Percentiles rank a stretch among this genome's conserved stretches.
Evolutionary conservation across 2,797 vertebrate genomes (phyloP).

Genomic region (Coilia nasus): DNA sequence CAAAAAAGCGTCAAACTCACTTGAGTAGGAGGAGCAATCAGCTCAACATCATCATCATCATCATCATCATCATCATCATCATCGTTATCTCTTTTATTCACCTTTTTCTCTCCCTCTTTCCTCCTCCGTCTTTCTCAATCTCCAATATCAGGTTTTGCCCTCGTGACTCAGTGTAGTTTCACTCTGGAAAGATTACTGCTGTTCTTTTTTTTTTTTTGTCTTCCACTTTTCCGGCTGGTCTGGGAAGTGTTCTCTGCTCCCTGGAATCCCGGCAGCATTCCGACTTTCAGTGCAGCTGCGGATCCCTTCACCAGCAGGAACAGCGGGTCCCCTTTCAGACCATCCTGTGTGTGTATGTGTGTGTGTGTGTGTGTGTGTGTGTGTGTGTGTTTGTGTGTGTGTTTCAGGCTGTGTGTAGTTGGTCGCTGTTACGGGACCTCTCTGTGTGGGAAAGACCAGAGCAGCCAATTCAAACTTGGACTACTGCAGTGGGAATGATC

Average conservation of each 20-base stretch:
- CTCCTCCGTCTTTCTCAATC: too few species aligned
- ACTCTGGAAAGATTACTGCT: constrained; percentile 8
- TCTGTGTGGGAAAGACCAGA: constrained; percentile 11
- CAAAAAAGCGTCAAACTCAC: too few species aligned
- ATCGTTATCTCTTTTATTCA: too few species aligned
- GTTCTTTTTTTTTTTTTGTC: background rate
- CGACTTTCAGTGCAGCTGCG: background rate
- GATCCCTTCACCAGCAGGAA: background rate
- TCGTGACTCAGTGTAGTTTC: background rate
- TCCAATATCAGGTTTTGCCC: background rate
- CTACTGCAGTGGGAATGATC: background rate
- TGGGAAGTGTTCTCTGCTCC: constrained; percentile 6
- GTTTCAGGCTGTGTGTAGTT: too few species aligned
- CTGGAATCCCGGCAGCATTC: constrained; percentile 19
- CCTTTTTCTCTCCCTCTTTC: too few species aligned
- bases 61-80: too few species aligned
- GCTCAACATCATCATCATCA: too few species aligned
- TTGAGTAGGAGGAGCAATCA: too few species aligned
- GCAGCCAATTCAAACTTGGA: constrained; percentile 9
- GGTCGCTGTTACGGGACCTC: background rate
- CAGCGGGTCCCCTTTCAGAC: background rate
- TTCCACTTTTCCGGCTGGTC: background rate
- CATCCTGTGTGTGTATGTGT: background rate
- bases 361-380: too few species aligned
- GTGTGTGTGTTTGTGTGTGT: too few species aligned